phyloP scores from a whole-genome alignment of 2,797 vertebrate species.

The Eulemur mongoz region DNA sequence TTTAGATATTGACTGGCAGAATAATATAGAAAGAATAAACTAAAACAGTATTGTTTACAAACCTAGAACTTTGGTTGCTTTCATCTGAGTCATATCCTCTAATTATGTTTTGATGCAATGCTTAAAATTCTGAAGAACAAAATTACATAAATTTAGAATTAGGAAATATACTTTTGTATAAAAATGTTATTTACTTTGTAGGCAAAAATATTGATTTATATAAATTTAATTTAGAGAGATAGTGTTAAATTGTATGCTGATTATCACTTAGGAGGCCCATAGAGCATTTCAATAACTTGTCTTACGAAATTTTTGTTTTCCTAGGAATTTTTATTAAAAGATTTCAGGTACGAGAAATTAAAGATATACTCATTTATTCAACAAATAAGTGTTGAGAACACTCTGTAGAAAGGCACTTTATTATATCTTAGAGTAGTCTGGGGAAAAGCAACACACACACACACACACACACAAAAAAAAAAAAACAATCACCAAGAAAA shows the following conservation, averaged over 20 bases:
- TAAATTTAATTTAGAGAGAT: not conserved
- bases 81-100: not conserved
- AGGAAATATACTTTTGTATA: not conserved
- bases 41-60: not conserved
- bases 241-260: not conserved
- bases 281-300: not conserved
- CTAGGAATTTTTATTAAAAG: not conserved
- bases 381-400: not conserved
- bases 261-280: not conserved
- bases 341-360: not conserved
- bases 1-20: not conserved
- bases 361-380: not conserved
- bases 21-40: not conserved
- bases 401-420: not conserved
- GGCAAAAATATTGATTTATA: not conserved
- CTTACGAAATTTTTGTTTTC: not conserved
- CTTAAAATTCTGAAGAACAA: not conserved
- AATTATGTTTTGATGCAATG: not conserved
- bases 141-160: not conserved
- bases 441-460: not conserved
- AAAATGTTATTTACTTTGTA: not conserved
- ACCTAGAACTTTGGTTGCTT: not conserved
- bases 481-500: not conserved
- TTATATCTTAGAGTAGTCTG: not conserved
- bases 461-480: not conserved